Percentiles rank a stretch among this genome's conserved stretches.
Conservation (phyloP, 2,113 vertebrate species). For the Forbesichthys papilliferus region DNA sequence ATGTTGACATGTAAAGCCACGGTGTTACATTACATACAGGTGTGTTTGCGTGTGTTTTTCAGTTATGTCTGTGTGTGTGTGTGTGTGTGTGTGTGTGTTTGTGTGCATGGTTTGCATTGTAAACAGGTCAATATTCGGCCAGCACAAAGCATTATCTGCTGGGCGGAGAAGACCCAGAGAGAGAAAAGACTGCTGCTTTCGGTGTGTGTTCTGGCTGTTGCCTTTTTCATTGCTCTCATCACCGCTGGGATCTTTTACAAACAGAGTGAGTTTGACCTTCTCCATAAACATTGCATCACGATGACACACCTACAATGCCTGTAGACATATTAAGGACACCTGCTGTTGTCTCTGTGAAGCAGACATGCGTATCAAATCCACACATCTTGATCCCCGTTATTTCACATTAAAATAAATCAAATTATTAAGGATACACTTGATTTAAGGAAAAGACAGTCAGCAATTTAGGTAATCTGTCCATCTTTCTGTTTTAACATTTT, state of each 20-base stretch:
- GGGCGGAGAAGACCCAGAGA: constrained; percentile 69
- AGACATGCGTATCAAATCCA: background rate
- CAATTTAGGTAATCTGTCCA: too few relatives aligned
- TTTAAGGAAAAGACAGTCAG: too few relatives aligned
- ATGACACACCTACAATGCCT: background rate
- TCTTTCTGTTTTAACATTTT: too few relatives aligned
- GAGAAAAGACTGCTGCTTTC: constrained; percentile 83
- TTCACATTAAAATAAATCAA: background rate
- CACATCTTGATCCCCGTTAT: background rate
- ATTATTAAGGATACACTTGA: too few relatives aligned
- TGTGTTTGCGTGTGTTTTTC: background rate
- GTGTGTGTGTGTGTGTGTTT: background rate
- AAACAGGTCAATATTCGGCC: constrained; percentile 83
- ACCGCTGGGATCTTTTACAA: constrained; percentile 82
- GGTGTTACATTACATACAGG: background rate
- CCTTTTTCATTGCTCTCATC: constrained; percentile 78
- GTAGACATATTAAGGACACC: constrained; percentile 2
- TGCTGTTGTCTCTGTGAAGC: background rate
- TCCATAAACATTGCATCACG: background rate
- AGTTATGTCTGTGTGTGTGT: background rate
- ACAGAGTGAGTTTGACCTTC: constrained; percentile 78
- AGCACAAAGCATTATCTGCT: constrained; percentile 70
- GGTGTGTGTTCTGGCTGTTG: constrained; percentile 63
- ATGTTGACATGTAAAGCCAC: background rate
- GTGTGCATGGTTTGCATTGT: background rate